Base-by-base conservation (phyloP, 2,113 vertebrate genomes). In the Urocolius indicus region DNA sequence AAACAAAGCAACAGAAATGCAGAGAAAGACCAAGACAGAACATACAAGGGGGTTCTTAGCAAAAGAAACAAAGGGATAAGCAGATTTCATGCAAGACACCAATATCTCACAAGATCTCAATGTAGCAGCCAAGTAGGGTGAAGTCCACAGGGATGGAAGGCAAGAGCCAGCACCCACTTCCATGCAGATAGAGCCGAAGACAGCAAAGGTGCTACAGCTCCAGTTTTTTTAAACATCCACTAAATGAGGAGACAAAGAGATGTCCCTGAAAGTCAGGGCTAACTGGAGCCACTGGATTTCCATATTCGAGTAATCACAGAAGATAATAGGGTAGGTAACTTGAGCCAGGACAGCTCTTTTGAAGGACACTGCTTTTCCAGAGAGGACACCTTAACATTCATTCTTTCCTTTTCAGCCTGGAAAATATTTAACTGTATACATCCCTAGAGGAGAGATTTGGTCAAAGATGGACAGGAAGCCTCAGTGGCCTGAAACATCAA, bases 201-300 rank as follows among this genome's bases (percentile, higher is more conserved):
- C 30, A 65, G 12, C 2, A 54, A 26, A 11, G 26, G 16, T 10
- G 1, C 43, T 34, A 30, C 57, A 72, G 74, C 63, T 49, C 34
- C 72, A 84, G 49, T 49, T 63, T 58, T 58, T 21, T 38, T 26
- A 29, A 75, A 51, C 9, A 7, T 11, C 18, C 55, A 57, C 17
- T 23, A 27, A 45, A 49, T 1, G 3, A 38, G 12, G 45, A 23
- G 43, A 8, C 2, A 11, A 29, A 29, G 27, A 52, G 20, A 19
- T 12, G 19, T 11, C 27, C 45, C 30, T 5, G 5, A 16, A 36
- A 36, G 16, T 4, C 32, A 38, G 27, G 30, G 27, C 83, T 84
- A 45, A 29, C 49, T 3, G 34, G 41, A 55, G 38, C 62, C 58
- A 10, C 0, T 0, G 0, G 16, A 46, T 29, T 38, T 13, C 30